phyloP scores from a whole-genome alignment of 2,888 invertebrate species.

The Morpho deidamia region DNA sequence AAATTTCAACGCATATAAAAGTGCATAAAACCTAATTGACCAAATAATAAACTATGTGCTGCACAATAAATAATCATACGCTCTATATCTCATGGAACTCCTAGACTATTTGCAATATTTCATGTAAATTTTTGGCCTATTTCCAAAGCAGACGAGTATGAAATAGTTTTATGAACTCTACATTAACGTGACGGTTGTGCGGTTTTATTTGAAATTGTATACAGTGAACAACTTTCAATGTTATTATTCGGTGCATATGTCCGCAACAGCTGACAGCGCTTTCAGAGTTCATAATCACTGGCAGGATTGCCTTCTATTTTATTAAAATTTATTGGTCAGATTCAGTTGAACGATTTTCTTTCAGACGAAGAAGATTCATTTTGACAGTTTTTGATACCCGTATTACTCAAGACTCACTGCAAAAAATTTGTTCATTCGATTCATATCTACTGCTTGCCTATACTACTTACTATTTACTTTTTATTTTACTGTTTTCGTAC shows the following conservation, averaged over 20 bases:
- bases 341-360: too few species aligned
- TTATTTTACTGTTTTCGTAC: too few species aligned
- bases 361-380: too few species aligned
- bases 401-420: too few species aligned
- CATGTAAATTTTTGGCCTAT: slow-evolving; percentile 16
- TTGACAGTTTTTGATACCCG: too few species aligned
- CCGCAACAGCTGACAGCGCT: background rate
- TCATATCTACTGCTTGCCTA: too few species aligned
- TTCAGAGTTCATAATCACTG: too few species aligned
- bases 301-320: too few species aligned
- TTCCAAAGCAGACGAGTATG: slow-evolving; percentile 9
- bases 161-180: slow-evolving; percentile 9
- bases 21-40: slow-evolving; percentile 7
- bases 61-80: slow-evolving; percentile 13
- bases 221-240: background rate
- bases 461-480: too few species aligned
- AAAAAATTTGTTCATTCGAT: too few species aligned
- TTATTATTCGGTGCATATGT: background rate
- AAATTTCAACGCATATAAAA: background rate
- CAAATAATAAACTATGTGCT: slow-evolving; percentile 5
- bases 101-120: slow-evolving; percentile 12
- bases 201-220: background rate
- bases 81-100: slow-evolving; percentile 16
- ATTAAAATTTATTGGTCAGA: too few species aligned
- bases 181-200: slow-evolving; percentile 1